Conservation (phyloP, 2,113 vertebrate genomes). For the Lontra canadensis region DNA sequence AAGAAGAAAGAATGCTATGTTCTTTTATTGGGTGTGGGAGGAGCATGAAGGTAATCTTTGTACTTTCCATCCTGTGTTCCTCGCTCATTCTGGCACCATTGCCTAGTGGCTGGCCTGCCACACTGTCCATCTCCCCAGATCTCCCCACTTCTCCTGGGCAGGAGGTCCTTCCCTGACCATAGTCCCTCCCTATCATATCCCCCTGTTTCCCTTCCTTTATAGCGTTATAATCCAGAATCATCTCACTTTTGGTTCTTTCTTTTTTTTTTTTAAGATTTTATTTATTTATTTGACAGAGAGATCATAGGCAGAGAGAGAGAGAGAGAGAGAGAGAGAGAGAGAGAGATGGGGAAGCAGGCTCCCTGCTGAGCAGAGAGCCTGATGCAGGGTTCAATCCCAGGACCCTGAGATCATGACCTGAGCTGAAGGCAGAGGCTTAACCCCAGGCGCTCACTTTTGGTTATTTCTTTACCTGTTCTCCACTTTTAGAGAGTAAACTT, state of each 20-base stretch:
- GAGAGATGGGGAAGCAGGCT: too few relatives aligned
- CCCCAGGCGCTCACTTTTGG: not conserved
- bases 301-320: too few relatives aligned
- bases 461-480: not conserved
- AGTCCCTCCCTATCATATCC: not conserved
- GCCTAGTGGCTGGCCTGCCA: not conserved
- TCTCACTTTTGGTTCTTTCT: not conserved
- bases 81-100: not conserved
- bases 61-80: not conserved
- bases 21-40: not conserved
- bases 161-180: not conserved
- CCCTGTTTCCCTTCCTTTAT: not conserved
- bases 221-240: not conserved
- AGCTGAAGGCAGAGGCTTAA: too few relatives aligned
- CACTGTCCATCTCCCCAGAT: not conserved
- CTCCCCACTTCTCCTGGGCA: not conserved
- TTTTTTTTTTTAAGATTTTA: not conserved
- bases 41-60: not conserved
- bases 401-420: too few relatives aligned
- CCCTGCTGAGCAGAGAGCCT: too few relatives aligned
- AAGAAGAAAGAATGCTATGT: not conserved
- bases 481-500: not conserved
- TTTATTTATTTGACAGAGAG: too few relatives aligned
- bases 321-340: too few relatives aligned
- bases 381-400: too few relatives aligned